Evolutionary conservation across 2,888 invertebrate genomes (phyloP).

Genomic region (Clanis bilineata): DNA sequence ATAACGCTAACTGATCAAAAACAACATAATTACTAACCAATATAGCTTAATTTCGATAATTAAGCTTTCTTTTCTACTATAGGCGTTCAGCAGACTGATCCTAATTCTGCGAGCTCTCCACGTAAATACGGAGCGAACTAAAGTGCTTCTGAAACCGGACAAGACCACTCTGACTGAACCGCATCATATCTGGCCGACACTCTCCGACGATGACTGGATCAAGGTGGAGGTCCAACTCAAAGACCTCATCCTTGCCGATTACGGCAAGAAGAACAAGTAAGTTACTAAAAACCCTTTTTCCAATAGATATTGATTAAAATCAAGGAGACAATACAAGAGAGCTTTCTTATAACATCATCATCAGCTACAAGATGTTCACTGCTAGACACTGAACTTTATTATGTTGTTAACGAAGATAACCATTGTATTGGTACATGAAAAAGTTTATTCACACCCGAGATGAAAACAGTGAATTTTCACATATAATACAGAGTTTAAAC

Average conservation of each 20-base stretch:
- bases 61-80: neutral
- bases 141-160: constrained; percentile 98
- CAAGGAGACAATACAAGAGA: no score
- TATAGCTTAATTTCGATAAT: neutral
- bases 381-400: no score
- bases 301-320: no score
- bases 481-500: no score
- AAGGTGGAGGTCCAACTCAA: constrained; percentile 99
- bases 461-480: no score
- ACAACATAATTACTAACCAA: neutral
- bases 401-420: no score
- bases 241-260: constrained; percentile 98
- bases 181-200: constrained; percentile 99
- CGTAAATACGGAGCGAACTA: constrained; percentile 99
- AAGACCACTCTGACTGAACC: constrained; percentile 99
- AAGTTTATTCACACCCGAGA: no score
- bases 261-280: constrained; percentile 99
- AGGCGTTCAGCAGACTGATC: constrained; percentile 98
- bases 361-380: no score
- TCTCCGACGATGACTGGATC: constrained; percentile 99
- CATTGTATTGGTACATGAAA: no score
- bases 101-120: constrained; percentile 97
- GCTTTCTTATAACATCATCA: no score
- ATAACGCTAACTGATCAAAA: constrained; percentile 64
- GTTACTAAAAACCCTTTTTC: constrained; percentile 35